phyloP scores from a whole-genome alignment of 2,797 vertebrate species.

The Ficedula albicollis region DNA sequence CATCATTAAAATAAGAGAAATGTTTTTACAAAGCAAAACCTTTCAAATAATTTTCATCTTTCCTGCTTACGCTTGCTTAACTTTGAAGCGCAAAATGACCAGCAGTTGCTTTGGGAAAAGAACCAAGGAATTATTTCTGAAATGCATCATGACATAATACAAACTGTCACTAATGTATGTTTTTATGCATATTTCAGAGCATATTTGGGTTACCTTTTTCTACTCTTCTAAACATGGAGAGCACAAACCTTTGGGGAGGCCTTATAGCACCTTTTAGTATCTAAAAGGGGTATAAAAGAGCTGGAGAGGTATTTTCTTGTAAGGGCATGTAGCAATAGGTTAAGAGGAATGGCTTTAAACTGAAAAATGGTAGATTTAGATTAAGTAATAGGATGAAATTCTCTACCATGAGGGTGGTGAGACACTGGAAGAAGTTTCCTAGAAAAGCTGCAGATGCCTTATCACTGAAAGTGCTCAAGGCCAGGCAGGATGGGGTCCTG shows the following conservation, averaged over 20 bases:
- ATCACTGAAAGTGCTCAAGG: background rate
- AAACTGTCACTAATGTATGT: background rate
- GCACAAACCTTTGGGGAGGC: background rate
- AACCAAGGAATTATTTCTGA: background rate
- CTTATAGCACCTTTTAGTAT: background rate
- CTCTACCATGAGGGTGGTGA: background rate
- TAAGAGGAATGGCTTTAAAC: background rate
- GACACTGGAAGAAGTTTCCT: background rate
- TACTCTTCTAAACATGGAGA: background rate
- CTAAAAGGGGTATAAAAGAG: background rate
- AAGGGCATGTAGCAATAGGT: background rate
- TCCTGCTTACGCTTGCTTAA: background rate
- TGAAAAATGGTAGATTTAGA: background rate
- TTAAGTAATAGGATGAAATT: background rate
- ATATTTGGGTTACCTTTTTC: background rate
- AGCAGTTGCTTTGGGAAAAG: background rate
- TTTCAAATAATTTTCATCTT: background rate
- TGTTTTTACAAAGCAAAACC: background rate
- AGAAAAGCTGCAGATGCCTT: background rate
- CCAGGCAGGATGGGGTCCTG: background rate
- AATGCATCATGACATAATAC: background rate
- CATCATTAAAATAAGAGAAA: background rate
- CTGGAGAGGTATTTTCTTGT: background rate
- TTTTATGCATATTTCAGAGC: background rate
- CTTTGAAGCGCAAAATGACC: background rate